Evolutionary conservation across 2,888 invertebrate species (phyloP), one percentile per base, ranked within the genome.

Genomic region (Sipunculus nudus): DNA sequence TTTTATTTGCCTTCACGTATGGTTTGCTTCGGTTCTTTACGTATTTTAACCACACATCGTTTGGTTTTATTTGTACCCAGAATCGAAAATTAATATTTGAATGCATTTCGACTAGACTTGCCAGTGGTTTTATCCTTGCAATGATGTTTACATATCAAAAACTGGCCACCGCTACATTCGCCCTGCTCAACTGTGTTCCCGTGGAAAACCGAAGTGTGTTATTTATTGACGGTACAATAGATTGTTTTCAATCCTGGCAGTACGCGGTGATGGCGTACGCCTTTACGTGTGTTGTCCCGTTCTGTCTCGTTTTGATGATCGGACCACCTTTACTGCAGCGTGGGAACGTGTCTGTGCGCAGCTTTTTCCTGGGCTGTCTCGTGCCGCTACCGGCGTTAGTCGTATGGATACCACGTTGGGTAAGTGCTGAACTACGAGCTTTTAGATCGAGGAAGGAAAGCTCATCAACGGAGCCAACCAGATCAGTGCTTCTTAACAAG

Each of bases 321-420:
- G 58, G 58, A 32, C 58, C 58, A 1, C 45, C 58, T 54, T 21
- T 63, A 16, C 19, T 61, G 49, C 25, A 40, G 23, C 40, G 41
- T 28, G 40, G 43, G 21, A 26, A n/a, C 23, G 55, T 63, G 19
- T 46, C 54, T n/a, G 38, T 60, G 10, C 25, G 39, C 10, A 16
- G 46, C 2, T 63, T 63, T 35, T 59, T 54, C 41, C 28, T 59
- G 25, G 63, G 55, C 23, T 63, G 59, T 39, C 23, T 63, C n/a
- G 19, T 54, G 4, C 63, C 63, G 13, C 21, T 59, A 13, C 63
- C 63, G 8, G 28, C 48, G 2, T 26, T 60, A 6, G 19, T 56
- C 2, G 2, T 29, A 3, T 63, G 63, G 63, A 26, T 35, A 3
- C 25, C 29, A 5, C 39, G 25, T 21, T 31, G 32, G 13, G 35